These are phyloP conservation scores for Sycophila sp. DNA, from an alignment of 1,140 invertebrate species.

Conservation along the genomic window DNA sequence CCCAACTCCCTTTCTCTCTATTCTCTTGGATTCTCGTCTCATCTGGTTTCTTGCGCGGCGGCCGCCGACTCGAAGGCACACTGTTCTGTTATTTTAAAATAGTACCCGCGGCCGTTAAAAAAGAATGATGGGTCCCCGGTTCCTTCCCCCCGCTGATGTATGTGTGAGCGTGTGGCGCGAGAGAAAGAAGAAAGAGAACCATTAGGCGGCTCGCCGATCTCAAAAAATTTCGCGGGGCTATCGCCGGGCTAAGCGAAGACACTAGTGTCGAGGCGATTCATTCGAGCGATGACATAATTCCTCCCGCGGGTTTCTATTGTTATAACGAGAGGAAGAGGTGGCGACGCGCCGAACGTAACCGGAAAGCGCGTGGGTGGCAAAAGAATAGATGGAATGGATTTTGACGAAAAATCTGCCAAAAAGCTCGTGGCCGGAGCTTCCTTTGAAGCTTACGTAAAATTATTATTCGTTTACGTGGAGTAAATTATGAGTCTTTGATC, in stretches of 20 bases:
- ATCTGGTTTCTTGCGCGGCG: constrained; percentile 1
- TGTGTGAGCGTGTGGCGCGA: constrained; percentile 7
- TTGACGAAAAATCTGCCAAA: neutral
- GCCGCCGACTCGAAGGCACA: constrained; percentile 1
- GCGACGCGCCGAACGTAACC: constrained; percentile 3
- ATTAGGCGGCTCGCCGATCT: constrained; percentile 15
- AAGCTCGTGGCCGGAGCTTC: neutral
- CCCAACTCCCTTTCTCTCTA: neutral
- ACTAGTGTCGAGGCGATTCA: neutral
- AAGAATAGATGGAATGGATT: neutral
- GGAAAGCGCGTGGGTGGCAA: neutral
- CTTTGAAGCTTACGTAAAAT: neutral
- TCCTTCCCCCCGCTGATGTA: neutral
- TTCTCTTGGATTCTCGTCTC: constrained; percentile 13
- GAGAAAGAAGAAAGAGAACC: constrained; percentile 22
- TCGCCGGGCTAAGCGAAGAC: neutral
- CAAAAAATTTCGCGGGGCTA: constrained; percentile 14
- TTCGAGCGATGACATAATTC: constrained; percentile 31
- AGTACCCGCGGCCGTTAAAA: constrained; percentile 59
- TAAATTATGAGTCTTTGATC: neutral
- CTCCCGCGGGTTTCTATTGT: constrained; percentile 11
- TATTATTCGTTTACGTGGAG: neutral
- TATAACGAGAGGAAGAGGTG: constrained; percentile 4
- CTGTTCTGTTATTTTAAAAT: constrained; percentile 61
- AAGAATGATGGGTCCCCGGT: constrained; percentile 54